Base-by-base conservation (phyloP, 2,888 invertebrate genomes). In the Timema cristinae region DNA sequence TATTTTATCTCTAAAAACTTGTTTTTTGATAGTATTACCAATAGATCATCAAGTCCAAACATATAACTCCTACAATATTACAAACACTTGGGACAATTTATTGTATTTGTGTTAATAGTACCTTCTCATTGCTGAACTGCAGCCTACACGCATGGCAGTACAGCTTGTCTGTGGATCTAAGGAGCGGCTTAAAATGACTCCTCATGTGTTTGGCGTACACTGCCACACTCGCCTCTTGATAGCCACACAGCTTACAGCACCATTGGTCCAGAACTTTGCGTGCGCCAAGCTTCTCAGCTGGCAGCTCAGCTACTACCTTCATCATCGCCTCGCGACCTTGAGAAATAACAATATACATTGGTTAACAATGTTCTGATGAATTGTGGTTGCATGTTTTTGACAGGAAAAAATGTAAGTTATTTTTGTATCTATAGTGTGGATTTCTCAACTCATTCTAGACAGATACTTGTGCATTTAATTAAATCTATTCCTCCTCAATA, bases 181-280 rank as follows among this genome's bases (percentile, higher is more conserved):
- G 47, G 1, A 59, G 67, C 15, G 77, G 76, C 70, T 78, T 78
- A 75, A 83, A 84, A 78, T 84, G 84, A 50, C 80, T 79, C 73
- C 82, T 79, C 59, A 84, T 78, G 77, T 85, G 85, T 68, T 78
- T 78, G 5, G 84, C 83, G 78, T 83, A 84, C 54, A 77, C 77
- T 49, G 80, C 80, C 7, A 84, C 79, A 72, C 81, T 80, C 48
- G 76, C 78, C 71, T 83, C 82, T 8, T 81, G 76, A 56, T 79
- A 78, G n/a, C 81, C 80, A 77, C 85, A 85, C 76, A 83, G 81
- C 75, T 81, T 81, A 74, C 85, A 85, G 48, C 78, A 81, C 85
- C 85, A 85, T 47, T 78, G 79, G n/a, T 79, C 79, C 66, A 80
- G 79, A 51, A 79, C 73, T 75, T 76, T 73, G 51, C 73, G 73